Evolutionary conservation across 2,113 vertebrate genomes (phyloP).

Genomic region (Delphinapterus leucas): DNA sequence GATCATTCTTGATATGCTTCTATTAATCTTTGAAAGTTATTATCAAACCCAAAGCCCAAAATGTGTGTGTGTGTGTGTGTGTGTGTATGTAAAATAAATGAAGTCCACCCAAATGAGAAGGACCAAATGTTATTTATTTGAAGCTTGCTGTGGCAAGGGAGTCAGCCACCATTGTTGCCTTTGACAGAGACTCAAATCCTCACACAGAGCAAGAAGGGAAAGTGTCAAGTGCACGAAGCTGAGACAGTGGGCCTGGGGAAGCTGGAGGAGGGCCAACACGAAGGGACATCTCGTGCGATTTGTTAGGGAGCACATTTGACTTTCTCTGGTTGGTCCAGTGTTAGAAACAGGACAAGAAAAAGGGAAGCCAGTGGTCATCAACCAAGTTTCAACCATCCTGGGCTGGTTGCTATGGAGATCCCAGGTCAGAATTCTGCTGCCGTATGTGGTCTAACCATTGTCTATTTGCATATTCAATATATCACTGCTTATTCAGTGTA

Average conservation of each 20-base stretch:
- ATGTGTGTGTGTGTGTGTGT: not conserved
- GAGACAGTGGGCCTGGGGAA: not conserved
- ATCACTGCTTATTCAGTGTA: not conserved
- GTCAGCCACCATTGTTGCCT: not conserved
- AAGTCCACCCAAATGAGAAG: not conserved
- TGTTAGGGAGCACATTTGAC: too few species aligned
- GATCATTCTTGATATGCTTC: not conserved
- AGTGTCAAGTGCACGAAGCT: accelerated
- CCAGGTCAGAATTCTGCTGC: not conserved
- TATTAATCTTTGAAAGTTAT: not conserved
- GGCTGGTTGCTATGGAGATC: too few species aligned
- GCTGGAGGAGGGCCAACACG: accelerated
- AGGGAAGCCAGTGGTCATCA: not conserved
- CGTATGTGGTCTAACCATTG: too few species aligned
- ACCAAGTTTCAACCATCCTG: not conserved
- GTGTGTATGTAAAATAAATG: not conserved
- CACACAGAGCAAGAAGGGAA: not conserved
- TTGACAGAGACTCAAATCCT: not conserved
- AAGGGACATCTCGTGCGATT: accelerated
- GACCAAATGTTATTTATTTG: not conserved
- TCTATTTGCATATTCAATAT: not conserved
- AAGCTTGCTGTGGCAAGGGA: not conserved
- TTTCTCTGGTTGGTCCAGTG: not conserved
- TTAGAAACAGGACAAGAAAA: not conserved
- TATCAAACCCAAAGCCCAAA: not conserved